Base-by-base conservation (phyloP, 2,797 vertebrate species). In the Neomorphus geoffroyi region DNA sequence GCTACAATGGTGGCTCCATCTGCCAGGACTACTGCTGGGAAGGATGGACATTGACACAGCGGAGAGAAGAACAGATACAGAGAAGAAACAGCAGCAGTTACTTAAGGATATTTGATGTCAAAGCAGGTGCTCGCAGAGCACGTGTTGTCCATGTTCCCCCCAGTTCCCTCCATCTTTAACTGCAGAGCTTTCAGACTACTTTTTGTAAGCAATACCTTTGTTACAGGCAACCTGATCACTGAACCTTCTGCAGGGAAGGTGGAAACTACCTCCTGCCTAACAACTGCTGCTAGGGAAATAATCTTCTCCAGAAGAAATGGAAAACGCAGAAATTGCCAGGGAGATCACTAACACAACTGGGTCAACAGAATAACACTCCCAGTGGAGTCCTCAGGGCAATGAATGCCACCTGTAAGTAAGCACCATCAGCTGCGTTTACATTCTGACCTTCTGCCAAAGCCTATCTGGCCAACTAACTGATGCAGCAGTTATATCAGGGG, bases 1-100 rank as follows among this genome's bases (percentile, higher is more conserved):
- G 99, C 98, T 75, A 99, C 99, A 91, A 99, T 98, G 43, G 98
- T 98, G 82, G 98, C 98, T 92, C 98, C 99, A 54, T 99, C 99
- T 32, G 99, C 98, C 97, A 99, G 92, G 80, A 99, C 98, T 80
- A 99, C 98, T 93, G 98, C 98, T 98, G 93, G 71, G 96, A 28
- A 58, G 79, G 51, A 86, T 21, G 69, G 77, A 58, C 43, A 54
- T 17, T 4, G 58, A 83, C 56, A 73, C 32, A 10, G 58, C 46
- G 79, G 14, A 83, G 57, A 91, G 3, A 21, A 61, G 19, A 88
- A 60, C 14, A 75, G 53, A 72, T 10, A 78, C 5, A 82, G 37
- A 90, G 60, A 90, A 17, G 6, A 32, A 81, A 89, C 92, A 33
- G 28, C 33, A 92, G 62, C 48, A 24, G 46, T 92, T 80, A 95